These are phyloP conservation scores for Drosophila melanosoma DNA, from an alignment of 2,888 invertebrate species.

Conservation along the genomic window DNA sequence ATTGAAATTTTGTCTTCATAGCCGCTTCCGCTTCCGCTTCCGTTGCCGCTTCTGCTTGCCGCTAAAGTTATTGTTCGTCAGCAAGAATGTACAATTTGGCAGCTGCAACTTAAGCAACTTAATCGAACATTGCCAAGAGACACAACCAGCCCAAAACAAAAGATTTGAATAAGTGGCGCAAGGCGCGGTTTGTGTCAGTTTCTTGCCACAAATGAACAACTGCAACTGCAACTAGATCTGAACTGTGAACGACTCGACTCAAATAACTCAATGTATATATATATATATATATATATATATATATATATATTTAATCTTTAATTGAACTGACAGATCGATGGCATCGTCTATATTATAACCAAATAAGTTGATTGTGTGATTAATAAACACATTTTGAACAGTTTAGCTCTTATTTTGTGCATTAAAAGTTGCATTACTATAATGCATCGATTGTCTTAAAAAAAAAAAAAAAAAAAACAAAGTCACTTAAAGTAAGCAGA, in stretches of 20 bases:
- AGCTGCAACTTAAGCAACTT: conserved; percentile 65
- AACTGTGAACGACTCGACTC: not conserved
- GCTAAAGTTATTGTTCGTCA: conserved; percentile 46
- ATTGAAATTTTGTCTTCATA: conserved; percentile 72
- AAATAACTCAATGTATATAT: not conserved
- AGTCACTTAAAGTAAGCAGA: conserved; percentile 52
- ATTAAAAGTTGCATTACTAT: not conserved
- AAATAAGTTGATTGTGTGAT: not conserved
- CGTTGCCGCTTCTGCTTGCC: not conserved
- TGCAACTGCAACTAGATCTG: not conserved
- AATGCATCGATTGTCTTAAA: not conserved
- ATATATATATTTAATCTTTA: not conserved
- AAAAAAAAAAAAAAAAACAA: conserved; percentile 39
- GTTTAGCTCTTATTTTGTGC: not conserved
- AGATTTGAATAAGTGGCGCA: conserved; percentile 50
- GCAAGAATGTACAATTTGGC: conserved; percentile 71
- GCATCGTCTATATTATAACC: not conserved
- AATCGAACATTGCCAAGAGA: conserved; percentile 19
- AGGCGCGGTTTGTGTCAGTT: conserved; percentile 12
- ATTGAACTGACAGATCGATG: not conserved
- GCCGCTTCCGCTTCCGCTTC: conserved; percentile 48
- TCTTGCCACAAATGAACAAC: conserved; percentile 8
- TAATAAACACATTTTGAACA: not conserved
- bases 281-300: not conserved
- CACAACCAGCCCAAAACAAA: conserved; percentile 45